Percentiles rank a stretch among this genome's conserved stretches.
These are phyloP conservation scores for Probosciger aterrimus DNA, from an alignment of 2,113 vertebrate genomes.

Conservation along the genomic window DNA sequence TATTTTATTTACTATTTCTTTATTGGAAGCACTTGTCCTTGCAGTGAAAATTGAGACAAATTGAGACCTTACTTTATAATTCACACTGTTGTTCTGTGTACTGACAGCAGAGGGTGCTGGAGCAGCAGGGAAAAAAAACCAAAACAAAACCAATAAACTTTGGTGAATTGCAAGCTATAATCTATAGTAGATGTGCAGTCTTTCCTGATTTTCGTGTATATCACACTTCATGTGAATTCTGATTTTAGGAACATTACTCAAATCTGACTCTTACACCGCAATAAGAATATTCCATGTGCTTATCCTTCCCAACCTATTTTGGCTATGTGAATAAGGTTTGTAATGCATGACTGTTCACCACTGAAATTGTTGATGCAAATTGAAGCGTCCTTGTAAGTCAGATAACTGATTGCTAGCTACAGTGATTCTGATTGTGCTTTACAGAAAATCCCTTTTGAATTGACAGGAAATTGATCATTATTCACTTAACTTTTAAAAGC, in stretches of 20 bases:
- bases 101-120: slow-evolving; percentile 47
- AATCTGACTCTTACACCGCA: not conserved
- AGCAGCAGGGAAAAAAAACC: not conserved
- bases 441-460: not conserved
- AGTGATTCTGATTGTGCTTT: not conserved
- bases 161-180: not conserved
- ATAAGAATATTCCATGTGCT: rapidly evolving
- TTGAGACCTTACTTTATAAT: not conserved
- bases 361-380: not conserved
- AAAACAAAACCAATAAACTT: not conserved
- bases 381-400: not conserved
- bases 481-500: slow-evolving; percentile 27
- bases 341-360: not conserved
- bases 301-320: not conserved
- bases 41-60: not conserved
- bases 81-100: not conserved
- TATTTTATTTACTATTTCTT: not conserved
- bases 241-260: not conserved
- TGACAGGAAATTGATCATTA: slow-evolving; percentile 24
- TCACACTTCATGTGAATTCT: not conserved
- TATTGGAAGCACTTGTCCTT: not conserved
- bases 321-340: not conserved
- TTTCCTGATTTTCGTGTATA: not conserved
- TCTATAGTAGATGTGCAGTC: not conserved
- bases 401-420: slow-evolving; percentile 30